Conservation (phyloP, 2,113 vertebrate genomes). For the Corydoras sp. region DNA sequence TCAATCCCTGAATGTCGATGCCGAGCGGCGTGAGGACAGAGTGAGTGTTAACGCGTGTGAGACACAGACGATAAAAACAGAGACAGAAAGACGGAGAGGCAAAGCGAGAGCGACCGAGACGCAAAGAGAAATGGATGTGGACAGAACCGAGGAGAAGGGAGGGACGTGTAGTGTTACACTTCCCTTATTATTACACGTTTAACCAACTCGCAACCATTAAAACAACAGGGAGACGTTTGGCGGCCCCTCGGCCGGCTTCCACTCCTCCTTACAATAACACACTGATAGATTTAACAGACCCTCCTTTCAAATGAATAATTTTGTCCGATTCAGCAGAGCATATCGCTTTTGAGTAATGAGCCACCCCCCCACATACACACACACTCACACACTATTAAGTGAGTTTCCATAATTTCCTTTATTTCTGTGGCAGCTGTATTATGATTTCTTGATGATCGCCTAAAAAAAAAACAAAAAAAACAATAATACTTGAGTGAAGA, state of each 20-base stretch:
- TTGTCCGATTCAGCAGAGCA: constrained; percentile 53
- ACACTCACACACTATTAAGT: constrained; percentile 33
- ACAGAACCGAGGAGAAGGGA: too few species aligned
- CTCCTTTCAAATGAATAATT: constrained; percentile 64
- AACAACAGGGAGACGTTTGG: constrained; percentile 46
- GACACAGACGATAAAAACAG: too few species aligned
- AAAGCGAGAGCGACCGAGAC: too few species aligned
- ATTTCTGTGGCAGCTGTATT: constrained; percentile 56
- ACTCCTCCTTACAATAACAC: constrained; percentile 62
- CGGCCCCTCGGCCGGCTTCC: constrained; percentile 49
- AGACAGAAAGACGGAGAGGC: too few species aligned
- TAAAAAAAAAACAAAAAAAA: constrained; percentile 43
- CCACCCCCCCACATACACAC: constrained; percentile 39
- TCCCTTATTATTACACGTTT: constrained; percentile 47
- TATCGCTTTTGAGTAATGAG: constrained; percentile 60
- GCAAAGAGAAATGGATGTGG: too few species aligned
- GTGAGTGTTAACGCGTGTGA: too few species aligned
- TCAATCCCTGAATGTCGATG: too few species aligned
- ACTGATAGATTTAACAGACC: constrained; percentile 67
- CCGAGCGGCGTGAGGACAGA: too few species aligned
- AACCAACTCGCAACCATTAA: constrained; percentile 50
- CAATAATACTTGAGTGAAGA: neutral
- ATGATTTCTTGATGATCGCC: constrained; percentile 55
- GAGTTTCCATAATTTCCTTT: constrained; percentile 48
- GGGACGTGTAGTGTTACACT: constrained; percentile 15